Conservation (phyloP, 2,113 vertebrate genomes). For the Pseudorhombus dupliciocellatus region DNA sequence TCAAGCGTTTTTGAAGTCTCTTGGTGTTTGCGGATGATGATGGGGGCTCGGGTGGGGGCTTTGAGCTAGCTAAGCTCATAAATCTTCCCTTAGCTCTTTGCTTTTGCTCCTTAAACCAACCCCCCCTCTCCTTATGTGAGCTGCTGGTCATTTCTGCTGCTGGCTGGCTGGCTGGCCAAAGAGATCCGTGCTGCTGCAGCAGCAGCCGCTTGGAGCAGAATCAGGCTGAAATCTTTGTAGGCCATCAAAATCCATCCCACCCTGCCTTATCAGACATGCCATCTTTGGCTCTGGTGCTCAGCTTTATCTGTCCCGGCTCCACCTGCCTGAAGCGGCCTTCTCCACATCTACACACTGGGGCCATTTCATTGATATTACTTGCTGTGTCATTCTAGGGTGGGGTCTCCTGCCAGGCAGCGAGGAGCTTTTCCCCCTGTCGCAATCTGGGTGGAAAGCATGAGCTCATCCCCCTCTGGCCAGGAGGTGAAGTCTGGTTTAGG, state of each 20-base stretch:
- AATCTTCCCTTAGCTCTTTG: constrained; percentile 64
- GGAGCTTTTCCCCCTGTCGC: constrained; percentile 49
- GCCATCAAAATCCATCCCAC: constrained; percentile 49
- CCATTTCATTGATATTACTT: constrained; percentile 60
- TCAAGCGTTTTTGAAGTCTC: constrained; percentile 48
- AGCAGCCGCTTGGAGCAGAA: constrained; percentile 35
- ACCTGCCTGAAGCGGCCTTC: constrained; percentile 11
- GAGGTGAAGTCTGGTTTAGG: constrained; percentile 76
- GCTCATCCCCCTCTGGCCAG: constrained; percentile 71
- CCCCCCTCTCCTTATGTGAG: constrained; percentile 12
- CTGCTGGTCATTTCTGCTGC: constrained; percentile 50
- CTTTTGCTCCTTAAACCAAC: constrained; percentile 49
- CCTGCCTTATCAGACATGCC: constrained; percentile 54
- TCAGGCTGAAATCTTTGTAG: constrained; percentile 48
- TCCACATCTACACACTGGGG: constrained; percentile 8
- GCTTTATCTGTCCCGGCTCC: constrained; percentile 25
- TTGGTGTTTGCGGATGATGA: constrained; percentile 54
- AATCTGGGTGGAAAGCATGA: constrained; percentile 75
- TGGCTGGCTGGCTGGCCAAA: constrained; percentile 26
- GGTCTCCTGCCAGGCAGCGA: constrained; percentile 74
- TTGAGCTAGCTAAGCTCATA: constrained; percentile 62
- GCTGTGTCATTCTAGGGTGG: constrained; percentile 77
- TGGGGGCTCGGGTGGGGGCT: constrained; percentile 65
- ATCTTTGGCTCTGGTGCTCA: constrained; percentile 42
- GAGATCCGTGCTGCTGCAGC: background rate